phyloP scores from a whole-genome alignment of 37 sponge, comb jelly and placozoan genomes.

The Corticium candelabrum region DNA sequence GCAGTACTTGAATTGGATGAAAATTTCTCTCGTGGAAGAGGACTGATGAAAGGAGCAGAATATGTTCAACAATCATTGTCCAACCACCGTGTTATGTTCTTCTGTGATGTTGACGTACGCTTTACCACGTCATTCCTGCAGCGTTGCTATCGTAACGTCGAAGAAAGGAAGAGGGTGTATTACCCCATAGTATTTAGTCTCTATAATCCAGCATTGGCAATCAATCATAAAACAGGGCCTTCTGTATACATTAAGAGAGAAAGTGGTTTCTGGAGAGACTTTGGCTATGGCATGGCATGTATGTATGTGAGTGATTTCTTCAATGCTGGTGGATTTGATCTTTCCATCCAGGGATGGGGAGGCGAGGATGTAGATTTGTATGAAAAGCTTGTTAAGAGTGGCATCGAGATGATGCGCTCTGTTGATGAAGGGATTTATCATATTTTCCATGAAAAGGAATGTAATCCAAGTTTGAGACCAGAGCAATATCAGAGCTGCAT shows the following conservation, averaged over 20 bases:
- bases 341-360: constrained; percentile 7
- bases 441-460: constrained; percentile 50
- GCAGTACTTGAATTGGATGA: neutral
- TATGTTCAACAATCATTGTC: neutral
- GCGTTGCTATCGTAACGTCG: neutral
- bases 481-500: constrained; percentile 62
- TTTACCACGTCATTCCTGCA: neutral
- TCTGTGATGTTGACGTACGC: constrained; percentile 9
- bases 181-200: neutral
- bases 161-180: neutral
- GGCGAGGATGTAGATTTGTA: constrained; percentile 7
- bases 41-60: neutral
- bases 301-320: neutral
- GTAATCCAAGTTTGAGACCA: constrained; percentile 38
- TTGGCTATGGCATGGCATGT: neutral
- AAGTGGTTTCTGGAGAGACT: neutral
- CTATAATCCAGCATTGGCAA: neutral
- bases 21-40: neutral
- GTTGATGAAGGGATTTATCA: constrained; percentile 52
- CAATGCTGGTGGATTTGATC: constrained; percentile 5
- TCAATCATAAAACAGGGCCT: neutral
- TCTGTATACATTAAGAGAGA: neutral
- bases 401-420: constrained; percentile 29
- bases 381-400: neutral
- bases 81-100: neutral